Percentiles rank a stretch among this genome's conserved stretches.
These are phyloP conservation scores for Dendrophyllia cribrosa DNA, from an alignment of 64 coral and sea anemone species.

Conservation along the genomic window DNA sequence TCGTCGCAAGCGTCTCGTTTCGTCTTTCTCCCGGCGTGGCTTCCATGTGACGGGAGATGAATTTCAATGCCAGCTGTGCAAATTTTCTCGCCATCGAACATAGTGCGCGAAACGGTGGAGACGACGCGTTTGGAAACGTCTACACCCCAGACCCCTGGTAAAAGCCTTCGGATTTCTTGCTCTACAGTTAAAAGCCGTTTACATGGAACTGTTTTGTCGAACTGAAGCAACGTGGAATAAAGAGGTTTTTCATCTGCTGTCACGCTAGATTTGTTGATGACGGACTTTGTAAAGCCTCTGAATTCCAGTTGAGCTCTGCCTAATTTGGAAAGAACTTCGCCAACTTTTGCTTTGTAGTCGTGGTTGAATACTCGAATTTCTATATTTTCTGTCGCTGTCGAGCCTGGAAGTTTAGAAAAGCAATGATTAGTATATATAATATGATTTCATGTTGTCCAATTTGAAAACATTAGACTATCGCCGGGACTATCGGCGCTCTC, in stretches of 20 bases:
- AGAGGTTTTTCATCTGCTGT: not conserved
- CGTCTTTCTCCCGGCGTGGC: not conserved
- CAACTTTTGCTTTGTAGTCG: conserved; percentile 15
- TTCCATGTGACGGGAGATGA: conserved; percentile 5
- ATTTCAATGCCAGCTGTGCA: conserved; percentile 21
- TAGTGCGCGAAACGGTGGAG: not conserved
- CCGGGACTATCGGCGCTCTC: no score
- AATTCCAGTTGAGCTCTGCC: not conserved
- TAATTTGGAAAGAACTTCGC: not conserved
- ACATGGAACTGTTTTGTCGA: conserved; percentile 28
- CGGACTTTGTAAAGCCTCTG: conserved; percentile 11
- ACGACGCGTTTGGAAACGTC: conserved; percentile 24
- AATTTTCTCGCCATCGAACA: conserved; percentile 11
- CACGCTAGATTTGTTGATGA: not conserved
- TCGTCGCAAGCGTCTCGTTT: not conserved
- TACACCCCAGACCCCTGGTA: conserved; percentile 7
- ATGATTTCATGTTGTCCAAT: not conserved
- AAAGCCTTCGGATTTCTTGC: not conserved
- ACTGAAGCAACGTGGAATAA: not conserved
- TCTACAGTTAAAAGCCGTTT: not conserved
- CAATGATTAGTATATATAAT: not conserved
- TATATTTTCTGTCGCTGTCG: not conserved
- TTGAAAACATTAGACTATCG: not conserved
- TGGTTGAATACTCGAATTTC: conserved; percentile 34
- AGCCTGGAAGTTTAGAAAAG: not conserved